Conservation (phyloP, 1,140 invertebrate genomes). For the Phocides pigmalion region DNA sequence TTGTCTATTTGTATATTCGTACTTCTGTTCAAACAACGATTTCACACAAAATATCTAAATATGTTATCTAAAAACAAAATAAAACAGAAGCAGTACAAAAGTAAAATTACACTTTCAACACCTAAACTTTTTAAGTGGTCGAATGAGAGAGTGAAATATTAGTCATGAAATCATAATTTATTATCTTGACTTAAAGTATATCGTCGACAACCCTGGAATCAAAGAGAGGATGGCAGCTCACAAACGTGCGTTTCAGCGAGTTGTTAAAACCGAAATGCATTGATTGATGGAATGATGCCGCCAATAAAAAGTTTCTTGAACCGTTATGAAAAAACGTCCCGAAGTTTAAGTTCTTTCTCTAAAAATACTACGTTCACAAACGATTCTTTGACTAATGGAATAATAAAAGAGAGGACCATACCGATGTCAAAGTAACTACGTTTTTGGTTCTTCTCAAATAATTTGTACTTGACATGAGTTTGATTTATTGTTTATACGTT, state of each 20-base stretch:
- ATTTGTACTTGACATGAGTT: no score
- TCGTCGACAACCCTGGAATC: conserved; percentile 34
- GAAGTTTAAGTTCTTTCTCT: conserved; percentile 26
- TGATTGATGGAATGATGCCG: conserved; percentile 58
- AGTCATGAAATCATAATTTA: no score
- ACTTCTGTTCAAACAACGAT: no score
- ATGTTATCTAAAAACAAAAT: no score
- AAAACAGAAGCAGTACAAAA: no score
- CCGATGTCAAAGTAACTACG: background rate
- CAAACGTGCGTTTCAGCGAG: conserved; percentile 46
- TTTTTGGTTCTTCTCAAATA: background rate
- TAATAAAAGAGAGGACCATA: background rate
- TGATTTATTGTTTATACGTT: no score
- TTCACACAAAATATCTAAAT: no score
- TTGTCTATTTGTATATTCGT: no score
- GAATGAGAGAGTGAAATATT: no score
- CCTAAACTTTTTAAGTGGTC: no score
- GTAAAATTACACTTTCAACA: no score
- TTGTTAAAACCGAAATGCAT: conserved; percentile 54
- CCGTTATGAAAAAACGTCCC: conserved; percentile 47
- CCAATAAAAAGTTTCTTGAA: conserved; percentile 57
- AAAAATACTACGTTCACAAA: background rate
- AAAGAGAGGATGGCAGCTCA: conserved; percentile 37
- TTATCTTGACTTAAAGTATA: no score
- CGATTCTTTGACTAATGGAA: conserved; percentile 6